Conservation (phyloP, 2,888 invertebrate species). For the Temnothorax unifasciatus region DNA sequence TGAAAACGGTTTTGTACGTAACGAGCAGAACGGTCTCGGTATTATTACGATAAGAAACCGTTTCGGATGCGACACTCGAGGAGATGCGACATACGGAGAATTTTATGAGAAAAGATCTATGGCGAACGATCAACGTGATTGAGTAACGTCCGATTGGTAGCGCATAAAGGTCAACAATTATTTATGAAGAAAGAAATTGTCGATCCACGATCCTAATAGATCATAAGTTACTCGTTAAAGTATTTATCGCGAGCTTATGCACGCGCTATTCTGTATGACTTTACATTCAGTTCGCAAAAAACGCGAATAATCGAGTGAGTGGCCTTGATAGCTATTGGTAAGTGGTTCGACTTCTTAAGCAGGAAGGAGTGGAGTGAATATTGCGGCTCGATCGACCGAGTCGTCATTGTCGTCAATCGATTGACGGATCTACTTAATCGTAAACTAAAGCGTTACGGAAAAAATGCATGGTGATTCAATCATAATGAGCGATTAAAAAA, state of each 20-base stretch:
- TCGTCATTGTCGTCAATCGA: constrained; percentile 63
- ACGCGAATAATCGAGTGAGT: constrained; percentile 80
- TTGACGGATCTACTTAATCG: constrained; percentile 47
- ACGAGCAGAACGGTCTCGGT: constrained; percentile 48
- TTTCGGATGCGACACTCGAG: constrained; percentile 23
- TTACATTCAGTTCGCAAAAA: constrained; percentile 76
- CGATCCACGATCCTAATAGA: background rate
- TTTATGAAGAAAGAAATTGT: background rate
- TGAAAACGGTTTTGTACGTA: constrained; percentile 29
- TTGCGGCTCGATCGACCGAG: constrained; percentile 36
- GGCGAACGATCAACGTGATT: background rate
- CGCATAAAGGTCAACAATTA: constrained; percentile 11
- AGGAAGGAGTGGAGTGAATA: constrained; percentile 71
- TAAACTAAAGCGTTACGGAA: constrained; percentile 25
- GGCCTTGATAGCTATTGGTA: constrained; percentile 79
- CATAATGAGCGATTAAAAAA: background rate
- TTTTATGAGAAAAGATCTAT: background rate
- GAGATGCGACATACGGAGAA: background rate
- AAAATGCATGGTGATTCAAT: background rate
- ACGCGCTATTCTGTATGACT: constrained; percentile 54
- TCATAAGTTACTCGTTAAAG: background rate
- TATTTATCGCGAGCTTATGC: background rate
- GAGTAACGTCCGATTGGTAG: background rate
- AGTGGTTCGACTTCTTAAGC: constrained; percentile 71
- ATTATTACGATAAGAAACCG: constrained; percentile 40